Evolutionary conservation across 1,140 invertebrate species (phyloP).

Genomic region (Lepidotrigona ventralis): DNA sequence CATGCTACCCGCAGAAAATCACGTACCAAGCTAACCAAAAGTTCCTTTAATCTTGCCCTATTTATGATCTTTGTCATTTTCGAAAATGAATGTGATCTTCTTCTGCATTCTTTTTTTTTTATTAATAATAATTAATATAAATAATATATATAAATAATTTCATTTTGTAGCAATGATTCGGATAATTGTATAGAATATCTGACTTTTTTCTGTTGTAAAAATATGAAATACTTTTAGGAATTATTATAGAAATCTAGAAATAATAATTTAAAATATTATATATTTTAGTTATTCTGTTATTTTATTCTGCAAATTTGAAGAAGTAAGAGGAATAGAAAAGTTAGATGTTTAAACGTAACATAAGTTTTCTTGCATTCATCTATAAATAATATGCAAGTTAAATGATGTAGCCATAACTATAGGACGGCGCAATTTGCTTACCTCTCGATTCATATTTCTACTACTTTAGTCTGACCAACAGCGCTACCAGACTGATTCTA

Average conservation of each 20-base stretch:
- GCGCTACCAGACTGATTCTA: not conserved
- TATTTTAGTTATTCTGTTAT: no score
- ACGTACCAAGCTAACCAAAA: not conserved
- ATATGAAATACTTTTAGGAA: no score
- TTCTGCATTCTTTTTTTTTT: not conserved
- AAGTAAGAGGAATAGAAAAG: not conserved
- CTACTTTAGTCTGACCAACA: not conserved
- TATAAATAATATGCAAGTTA: not conserved
- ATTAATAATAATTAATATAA: no score
- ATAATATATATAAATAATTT: no score
- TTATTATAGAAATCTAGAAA: no score
- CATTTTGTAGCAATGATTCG: not conserved
- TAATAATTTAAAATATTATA: no score
- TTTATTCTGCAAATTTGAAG: not conserved
- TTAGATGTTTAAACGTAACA: not conserved
- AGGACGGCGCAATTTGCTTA: no score
- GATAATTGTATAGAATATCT: not conserved
- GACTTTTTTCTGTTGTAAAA: no score
- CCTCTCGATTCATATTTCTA: no score
- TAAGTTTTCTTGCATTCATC: not conserved
- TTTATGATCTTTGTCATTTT: not conserved
- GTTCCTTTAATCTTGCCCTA: not conserved
- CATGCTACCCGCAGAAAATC: not conserved
- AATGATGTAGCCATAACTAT: not conserved
- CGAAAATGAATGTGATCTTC: not conserved